These are phyloP conservation scores for Toxotes chatareus DNA, from an alignment of 2,113 vertebrate genomes.

Conservation along the genomic window DNA sequence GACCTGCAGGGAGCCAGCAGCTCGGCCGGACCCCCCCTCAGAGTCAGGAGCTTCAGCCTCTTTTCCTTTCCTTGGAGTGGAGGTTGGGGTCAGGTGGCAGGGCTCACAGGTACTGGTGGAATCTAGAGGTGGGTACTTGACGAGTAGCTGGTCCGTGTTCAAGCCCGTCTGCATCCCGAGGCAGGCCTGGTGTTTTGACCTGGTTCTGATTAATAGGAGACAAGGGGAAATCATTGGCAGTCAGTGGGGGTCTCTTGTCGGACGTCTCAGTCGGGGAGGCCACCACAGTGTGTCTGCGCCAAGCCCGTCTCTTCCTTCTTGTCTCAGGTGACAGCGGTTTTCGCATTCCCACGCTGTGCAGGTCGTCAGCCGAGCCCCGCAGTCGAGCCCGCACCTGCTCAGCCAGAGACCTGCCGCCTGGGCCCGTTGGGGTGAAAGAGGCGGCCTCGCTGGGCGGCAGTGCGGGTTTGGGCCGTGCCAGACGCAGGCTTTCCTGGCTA, in stretches of 20 bases:
- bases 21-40: constrained; percentile 6
- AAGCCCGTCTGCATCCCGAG: constrained; percentile 43
- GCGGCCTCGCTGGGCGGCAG: constrained; percentile 62
- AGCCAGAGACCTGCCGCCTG: constrained; percentile 75
- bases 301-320: constrained; percentile 89
- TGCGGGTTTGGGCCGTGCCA: constrained; percentile 26
- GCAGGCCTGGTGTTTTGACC: constrained; percentile 64
- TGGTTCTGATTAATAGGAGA: constrained; percentile 53
- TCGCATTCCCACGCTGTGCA: constrained; percentile 86
- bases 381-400: constrained; percentile 89
- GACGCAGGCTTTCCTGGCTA: constrained; percentile 78
- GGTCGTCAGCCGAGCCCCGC: constrained; percentile 89
- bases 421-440: constrained; percentile 66
- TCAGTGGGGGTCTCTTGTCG: constrained; percentile 58
- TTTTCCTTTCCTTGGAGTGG: constrained; percentile 2
- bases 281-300: constrained; percentile 94
- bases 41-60: constrained; percentile 18
- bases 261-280: constrained; percentile 80
- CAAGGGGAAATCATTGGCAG: constrained; percentile 51
- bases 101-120: constrained; percentile 84
- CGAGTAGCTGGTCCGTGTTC: constrained; percentile 58
- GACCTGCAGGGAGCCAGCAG: constrained; percentile 60
- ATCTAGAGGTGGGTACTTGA: constrained; percentile 82
- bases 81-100: constrained; percentile 12
- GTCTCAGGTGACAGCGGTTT: constrained; percentile 91